phyloP scores from a whole-genome alignment of 2,797 vertebrate species.

The Austrolebias charrua region DNA sequence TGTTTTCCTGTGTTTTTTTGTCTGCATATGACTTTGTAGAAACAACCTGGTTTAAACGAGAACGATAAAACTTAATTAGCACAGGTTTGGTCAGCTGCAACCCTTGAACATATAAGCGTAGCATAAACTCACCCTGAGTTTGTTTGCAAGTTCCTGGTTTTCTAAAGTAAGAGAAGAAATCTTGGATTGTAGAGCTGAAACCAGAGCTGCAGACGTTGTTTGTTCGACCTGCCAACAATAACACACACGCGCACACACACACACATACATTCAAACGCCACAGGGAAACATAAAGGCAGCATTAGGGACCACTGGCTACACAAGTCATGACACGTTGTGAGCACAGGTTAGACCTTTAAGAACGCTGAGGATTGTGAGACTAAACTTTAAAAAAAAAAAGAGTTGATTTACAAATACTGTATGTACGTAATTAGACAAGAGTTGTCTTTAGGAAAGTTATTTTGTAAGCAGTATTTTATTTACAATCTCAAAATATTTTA shows the following conservation, averaged over 20 bases:
- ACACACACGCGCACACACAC: slow-evolving; percentile 6
- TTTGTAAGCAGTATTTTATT: background rate
- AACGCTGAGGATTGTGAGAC: slow-evolving; percentile 44
- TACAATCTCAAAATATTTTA: background rate
- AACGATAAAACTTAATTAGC: background rate
- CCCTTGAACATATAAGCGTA: background rate
- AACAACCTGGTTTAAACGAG: background rate
- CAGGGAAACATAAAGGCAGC: slow-evolving; percentile 45
- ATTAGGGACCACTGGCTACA: slow-evolving; percentile 65
- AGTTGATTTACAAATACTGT: background rate
- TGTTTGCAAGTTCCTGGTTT: slow-evolving; percentile 90
- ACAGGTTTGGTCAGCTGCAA: slow-evolving; percentile 8
- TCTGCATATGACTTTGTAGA: background rate
- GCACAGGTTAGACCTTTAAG: slow-evolving; percentile 61
- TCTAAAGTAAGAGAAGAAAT: slow-evolving; percentile 88
- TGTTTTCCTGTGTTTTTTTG: background rate
- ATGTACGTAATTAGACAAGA: background rate
- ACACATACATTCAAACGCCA: slow-evolving; percentile 37
- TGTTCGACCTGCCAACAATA: slow-evolving; percentile 65
- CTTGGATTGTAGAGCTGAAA: slow-evolving; percentile 88
- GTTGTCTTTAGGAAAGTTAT: background rate
- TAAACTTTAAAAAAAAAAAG: slow-evolving; percentile 1
- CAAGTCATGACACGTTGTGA: slow-evolving; percentile 60
- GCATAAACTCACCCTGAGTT: slow-evolving; percentile 82
- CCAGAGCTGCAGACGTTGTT: slow-evolving; percentile 82